Evolutionary conservation across 1,140 invertebrate species (phyloP), one percentile per base, ranked within the genome.

Genomic region (Micrasema longulum): DNA sequence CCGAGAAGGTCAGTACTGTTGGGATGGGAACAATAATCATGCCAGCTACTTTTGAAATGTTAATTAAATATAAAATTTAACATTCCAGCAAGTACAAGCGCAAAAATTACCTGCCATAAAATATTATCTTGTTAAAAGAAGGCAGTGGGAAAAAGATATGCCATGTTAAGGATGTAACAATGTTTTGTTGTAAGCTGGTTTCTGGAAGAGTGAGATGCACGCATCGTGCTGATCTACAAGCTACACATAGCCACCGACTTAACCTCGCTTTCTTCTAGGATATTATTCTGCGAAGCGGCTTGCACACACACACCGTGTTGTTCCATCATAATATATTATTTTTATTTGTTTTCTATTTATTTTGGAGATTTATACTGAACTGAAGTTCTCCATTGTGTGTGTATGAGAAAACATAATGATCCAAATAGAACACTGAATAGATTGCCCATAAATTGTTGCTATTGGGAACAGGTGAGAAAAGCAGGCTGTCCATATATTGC

Each of bases 401-500:
- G 71, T 75, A 55, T 75, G 74, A 57, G 68, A 69, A 75, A 71
- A 71, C 53, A 70, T 72, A 69, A 69, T 69, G 43, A 71, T 69
- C 69, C 36, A 75, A 60, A 71, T 67, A 47, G 22, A 64, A 47
- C 41, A 60, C 36, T 72, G 50, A 73, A 76, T 73, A 71, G 71
- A 76, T 66, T 75, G 74, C 57, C n/a, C 67, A 72, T 75, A 72
- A 31, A 57, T 70, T 72, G 66, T 72, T 73, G 43, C 69, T 75
- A 60, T 69, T 64, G 57, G 26, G 63, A 65, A 69, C 71, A 76
- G 74, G 74, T 76, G 74, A 76, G 74, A 63, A 74, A 76, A 70
- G 74, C 67, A 76, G 74, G 74, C 67, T 75, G 70, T 73, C 65
- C 52, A 66, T 69, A 76, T 70, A 75, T 72, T 75, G 70, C 73